Evolutionary conservation across 2,113 vertebrate genomes (phyloP).

Genomic region (Strix aluco): DNA sequence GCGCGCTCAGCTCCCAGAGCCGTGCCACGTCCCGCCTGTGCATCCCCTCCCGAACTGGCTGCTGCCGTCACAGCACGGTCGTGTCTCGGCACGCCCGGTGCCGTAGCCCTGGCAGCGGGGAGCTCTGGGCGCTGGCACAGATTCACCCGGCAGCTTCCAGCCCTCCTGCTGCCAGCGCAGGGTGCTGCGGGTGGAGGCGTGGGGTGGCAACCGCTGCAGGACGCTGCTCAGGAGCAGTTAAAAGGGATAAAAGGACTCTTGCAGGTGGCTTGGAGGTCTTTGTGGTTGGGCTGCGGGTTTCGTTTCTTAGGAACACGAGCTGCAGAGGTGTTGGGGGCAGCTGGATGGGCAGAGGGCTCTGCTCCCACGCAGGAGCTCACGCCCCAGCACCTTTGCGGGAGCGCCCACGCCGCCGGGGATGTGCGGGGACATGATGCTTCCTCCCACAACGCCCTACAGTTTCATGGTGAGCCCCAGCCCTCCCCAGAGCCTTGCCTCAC

Average conservation of each 20-base stretch:
- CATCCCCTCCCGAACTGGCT: rapidly evolving
- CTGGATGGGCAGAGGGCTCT: background rate
- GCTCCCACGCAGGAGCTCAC: rapidly evolving
- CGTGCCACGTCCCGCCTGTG: rapidly evolving
- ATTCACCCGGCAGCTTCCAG: background rate
- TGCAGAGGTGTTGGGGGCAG: background rate
- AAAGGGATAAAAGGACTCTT: background rate
- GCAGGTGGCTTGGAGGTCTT: background rate
- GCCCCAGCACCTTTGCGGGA: rapidly evolving
- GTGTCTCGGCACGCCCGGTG: background rate
- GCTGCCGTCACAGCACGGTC: no score
- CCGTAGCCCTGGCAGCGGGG: rapidly evolving
- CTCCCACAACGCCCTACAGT: background rate
- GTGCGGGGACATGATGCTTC: rapidly evolving
- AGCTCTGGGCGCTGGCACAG: rapidly evolving
- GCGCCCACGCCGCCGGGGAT: rapidly evolving
- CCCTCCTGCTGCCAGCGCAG: background rate
- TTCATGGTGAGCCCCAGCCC: rapidly evolving
- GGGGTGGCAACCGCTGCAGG: background rate
- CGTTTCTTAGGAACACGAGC: background rate
- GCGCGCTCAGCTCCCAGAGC: rapidly evolving
- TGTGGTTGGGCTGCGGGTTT: background rate
- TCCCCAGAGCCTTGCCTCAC: background rate
- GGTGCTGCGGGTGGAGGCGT: rapidly evolving
- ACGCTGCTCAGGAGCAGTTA: background rate